Evolutionary conservation across 2,113 vertebrate genomes (phyloP).

Genomic region (Scomber scombrus): DNA sequence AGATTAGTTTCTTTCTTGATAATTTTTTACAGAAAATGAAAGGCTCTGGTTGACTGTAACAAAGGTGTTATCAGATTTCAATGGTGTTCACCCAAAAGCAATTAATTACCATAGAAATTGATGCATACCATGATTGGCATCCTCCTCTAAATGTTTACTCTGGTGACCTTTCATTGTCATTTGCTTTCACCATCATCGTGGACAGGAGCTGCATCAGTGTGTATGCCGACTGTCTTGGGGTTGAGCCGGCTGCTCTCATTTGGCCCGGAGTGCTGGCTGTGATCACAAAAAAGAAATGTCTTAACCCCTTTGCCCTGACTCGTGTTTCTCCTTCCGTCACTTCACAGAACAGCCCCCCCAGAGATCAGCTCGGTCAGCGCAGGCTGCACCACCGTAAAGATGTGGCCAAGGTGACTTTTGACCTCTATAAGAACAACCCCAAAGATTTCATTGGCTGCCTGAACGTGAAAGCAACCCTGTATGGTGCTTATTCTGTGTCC

Average conservation of each 20-base stretch:
- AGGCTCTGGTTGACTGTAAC: constrained; percentile 24
- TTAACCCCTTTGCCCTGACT: constrained; percentile 1
- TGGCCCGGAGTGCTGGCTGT: not conserved
- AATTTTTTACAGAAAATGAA: constrained; percentile 20
- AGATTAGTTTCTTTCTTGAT: constrained; percentile 34
- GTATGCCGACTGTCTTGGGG: not conserved
- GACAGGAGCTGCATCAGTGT: constrained; percentile 14
- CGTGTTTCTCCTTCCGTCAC: not conserved
- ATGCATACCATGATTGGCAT: constrained; percentile 47
- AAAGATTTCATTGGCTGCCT: constrained; percentile 93
- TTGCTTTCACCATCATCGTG: constrained; percentile 10
- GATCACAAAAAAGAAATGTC: not conserved
- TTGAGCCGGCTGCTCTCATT: not conserved
- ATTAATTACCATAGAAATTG: constrained; percentile 61
- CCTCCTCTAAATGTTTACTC: constrained; percentile 30
- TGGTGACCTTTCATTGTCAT: constrained; percentile 40
- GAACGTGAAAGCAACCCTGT: constrained; percentile 93
- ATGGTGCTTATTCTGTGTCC: constrained; percentile 92
- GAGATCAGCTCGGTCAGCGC: constrained; percentile 68
- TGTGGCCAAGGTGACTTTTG: constrained; percentile 91
- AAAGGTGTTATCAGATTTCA: constrained; percentile 36
- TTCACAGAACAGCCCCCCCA: constrained; percentile 63
- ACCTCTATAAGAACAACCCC: constrained; percentile 94
- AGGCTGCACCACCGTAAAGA: constrained; percentile 86
- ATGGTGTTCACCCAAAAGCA: constrained; percentile 44